Percentiles rank a stretch among this genome's conserved stretches.
Conservation (phyloP, 1,140 invertebrate species). For the Pachyrhynchus sulphureomaculatus region DNA sequence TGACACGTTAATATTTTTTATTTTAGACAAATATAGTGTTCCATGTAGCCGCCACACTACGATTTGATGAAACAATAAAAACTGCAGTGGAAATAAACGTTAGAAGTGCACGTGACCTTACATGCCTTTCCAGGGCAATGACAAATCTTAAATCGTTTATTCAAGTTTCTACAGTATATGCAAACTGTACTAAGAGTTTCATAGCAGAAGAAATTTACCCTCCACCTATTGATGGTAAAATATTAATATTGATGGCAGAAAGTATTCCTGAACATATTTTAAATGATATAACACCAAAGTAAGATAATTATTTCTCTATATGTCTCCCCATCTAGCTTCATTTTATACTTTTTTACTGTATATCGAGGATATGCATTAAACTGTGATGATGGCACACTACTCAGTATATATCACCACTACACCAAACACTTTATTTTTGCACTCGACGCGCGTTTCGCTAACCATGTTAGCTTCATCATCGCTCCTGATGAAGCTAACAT, state of each 20-base stretch:
- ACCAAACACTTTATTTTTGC: no score
- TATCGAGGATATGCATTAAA: no score
- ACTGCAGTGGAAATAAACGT: slow-evolving; percentile 63
- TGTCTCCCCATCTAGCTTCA: no score
- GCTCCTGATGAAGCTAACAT: no score
- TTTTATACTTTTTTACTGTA: no score
- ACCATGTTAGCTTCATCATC: no score
- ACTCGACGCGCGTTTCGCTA: no score
- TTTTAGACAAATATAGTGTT: slow-evolving; percentile 72
- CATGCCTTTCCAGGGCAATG: slow-evolving; percentile 56
- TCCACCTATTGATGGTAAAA: slow-evolving; percentile 67
- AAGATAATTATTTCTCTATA: no score
- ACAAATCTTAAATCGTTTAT: slow-evolving; percentile 62
- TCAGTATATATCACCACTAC: no score
- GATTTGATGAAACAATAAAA: slow-evolving; percentile 83
- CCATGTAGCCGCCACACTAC: slow-evolving; percentile 84
- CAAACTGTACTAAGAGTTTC: slow-evolving; percentile 63
- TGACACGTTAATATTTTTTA: slow-evolving; percentile 2
- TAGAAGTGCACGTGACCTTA: slow-evolving; percentile 51
- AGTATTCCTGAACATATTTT: slow-evolving; percentile 62
- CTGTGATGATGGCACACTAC: no score
- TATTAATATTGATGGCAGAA: slow-evolving; percentile 61
- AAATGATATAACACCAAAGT: slow-evolving; percentile 69
- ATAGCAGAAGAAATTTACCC: slow-evolving; percentile 77
- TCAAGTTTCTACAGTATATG: slow-evolving; percentile 76